Base-by-base conservation (phyloP, 2,888 invertebrate species). In the Caenorhabditis imperialis region DNA sequence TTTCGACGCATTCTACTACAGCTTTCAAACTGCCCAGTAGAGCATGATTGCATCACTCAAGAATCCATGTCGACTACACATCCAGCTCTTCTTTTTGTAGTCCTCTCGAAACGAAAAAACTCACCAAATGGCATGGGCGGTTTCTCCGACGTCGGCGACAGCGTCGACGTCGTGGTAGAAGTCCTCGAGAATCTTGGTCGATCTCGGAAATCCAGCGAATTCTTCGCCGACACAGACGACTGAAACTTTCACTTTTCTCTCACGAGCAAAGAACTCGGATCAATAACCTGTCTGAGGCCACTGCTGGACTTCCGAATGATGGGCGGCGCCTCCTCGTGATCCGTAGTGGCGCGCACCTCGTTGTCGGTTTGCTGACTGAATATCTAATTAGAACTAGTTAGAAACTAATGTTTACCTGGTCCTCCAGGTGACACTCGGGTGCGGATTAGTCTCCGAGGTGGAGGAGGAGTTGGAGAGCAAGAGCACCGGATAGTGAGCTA, bases 401-500 rank as follows among this genome's bases (percentile, higher is more conserved):
- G 10, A 35, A 33, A 45, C 33, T n/a, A 14, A 3, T 30, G 25
- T 40, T 8, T 16, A 58, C 72, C 72, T 72, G 12, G 63, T 63
- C 50, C 40, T 57, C 72, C 72, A 72, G 14, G 63, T 72, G 30
- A 72, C 72, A 53, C 57, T 63, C 27, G 72, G 63, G 33, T 72
- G 72, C 2, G 58, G 57, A 63, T 72, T 62, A 6, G 40, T 47
- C 7, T 30, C 30, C 7, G 7, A 42, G 5, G 40, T 35, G 20
- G 61, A 50, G 1, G 62, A 45, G 38, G 55, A 35, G 30, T 61
- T 63, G 20, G 72, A 72, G 10, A 72, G 58, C 25, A 72, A 35
- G 38, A 72, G 58, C 10, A 72, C 63, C 1, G 72, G 72, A 50
- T 72, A 72, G 47, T 72, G 72, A 16, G 72, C 63, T n/a, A 72